Evolutionary conservation across 2,113 vertebrate genomes (phyloP).

Genomic region (Austrofundulus limnaeus): DNA sequence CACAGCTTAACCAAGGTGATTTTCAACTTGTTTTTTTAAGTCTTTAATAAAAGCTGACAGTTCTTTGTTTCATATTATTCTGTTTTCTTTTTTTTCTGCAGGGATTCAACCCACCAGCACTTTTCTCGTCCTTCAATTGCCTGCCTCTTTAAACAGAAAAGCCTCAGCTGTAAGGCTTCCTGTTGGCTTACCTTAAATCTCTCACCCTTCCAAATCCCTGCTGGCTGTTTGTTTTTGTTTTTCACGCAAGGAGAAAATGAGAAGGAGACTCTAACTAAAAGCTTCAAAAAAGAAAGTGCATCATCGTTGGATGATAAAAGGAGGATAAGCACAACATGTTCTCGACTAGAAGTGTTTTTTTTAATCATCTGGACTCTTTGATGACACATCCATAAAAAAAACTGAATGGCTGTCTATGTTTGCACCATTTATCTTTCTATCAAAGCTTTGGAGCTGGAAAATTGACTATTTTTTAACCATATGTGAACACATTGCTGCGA

Average conservation of each 20-base stretch:
- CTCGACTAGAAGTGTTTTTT: conserved; percentile 14
- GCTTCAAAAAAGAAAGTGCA: conserved; percentile 17
- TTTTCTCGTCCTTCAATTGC: conserved; percentile 44
- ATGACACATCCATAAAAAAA: conserved; percentile 36
- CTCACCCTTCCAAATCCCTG: conserved; percentile 28
- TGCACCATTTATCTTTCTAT: conserved; percentile 7
- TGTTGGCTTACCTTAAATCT: conserved; percentile 40
- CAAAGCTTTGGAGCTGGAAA: conserved; percentile 29
- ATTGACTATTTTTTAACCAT: conserved; percentile 16
- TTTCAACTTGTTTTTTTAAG: not conserved
- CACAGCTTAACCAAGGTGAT: conserved; percentile 55
- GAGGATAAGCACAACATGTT: conserved; percentile 54
- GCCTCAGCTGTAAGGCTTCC: conserved; percentile 34
- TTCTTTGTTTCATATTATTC: not conserved
- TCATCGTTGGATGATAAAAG: conserved; percentile 25
- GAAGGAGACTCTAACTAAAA: conserved; percentile 7
- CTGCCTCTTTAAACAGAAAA: conserved; percentile 34
- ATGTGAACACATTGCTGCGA: conserved; percentile 15
- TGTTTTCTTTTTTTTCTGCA: conserved; percentile 23
- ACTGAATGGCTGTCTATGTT: conserved; percentile 34
- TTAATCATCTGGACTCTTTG: conserved; percentile 21
- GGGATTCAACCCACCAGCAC: conserved; percentile 74
- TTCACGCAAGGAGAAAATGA: conserved; percentile 35
- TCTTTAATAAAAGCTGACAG: not conserved
- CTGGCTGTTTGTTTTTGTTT: conserved; percentile 38